phyloP scores from a whole-genome alignment of 2,797 vertebrate genomes.

The Lagocephalus sceleratus region DNA sequence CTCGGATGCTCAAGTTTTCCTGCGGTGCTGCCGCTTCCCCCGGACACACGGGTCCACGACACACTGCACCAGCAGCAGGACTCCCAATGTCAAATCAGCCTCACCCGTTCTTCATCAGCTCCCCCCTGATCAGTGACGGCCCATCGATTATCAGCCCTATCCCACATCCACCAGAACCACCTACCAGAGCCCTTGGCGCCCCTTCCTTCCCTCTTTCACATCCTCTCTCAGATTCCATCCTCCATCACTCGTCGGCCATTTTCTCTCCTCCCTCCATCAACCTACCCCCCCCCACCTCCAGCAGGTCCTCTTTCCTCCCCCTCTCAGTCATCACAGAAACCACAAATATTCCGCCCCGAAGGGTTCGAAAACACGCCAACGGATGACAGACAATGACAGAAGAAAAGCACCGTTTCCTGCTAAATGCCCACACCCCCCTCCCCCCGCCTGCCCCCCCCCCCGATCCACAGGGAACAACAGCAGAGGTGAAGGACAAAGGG shows the following conservation, averaged over 20 bases:
- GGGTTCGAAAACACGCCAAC: background rate
- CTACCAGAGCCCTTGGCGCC: background rate
- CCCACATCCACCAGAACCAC: background rate
- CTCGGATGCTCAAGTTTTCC: background rate
- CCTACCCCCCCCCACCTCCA: constrained; percentile 18
- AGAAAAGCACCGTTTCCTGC: background rate
- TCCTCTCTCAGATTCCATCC: constrained; percentile 14
- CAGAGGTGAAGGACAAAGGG: background rate
- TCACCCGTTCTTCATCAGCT: background rate
- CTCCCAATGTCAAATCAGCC: background rate
- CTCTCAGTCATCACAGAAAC: constrained; percentile 10
- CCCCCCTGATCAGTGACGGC: background rate
- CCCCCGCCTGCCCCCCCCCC: background rate
- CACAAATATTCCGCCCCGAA: constrained; percentile 6
- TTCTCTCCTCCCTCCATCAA: constrained; percentile 31
- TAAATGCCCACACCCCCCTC: no score
- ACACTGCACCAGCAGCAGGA: background rate
- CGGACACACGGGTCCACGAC: background rate
- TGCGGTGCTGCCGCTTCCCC: no score
- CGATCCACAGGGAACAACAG: background rate
- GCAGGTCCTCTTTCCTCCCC: constrained; percentile 47
- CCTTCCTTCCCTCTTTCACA: background rate
- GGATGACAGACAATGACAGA: constrained; percentile 31
- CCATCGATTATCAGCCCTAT: background rate
- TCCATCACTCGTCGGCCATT: constrained; percentile 46